These are phyloP conservation scores for Acanthiza pusilla DNA, from an alignment of 2,797 vertebrate species.

Conservation along the genomic window DNA sequence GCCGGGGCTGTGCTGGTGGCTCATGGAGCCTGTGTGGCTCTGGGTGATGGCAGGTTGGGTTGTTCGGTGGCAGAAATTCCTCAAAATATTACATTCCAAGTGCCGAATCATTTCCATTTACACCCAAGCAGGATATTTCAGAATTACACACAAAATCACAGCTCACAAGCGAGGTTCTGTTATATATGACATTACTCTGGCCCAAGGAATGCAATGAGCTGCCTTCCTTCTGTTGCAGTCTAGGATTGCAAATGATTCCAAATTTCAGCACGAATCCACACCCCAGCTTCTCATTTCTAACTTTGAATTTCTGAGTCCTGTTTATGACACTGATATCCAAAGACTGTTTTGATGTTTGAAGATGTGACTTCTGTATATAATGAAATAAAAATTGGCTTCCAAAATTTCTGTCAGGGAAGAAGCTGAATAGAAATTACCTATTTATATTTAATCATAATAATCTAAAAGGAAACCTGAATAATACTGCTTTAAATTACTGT, in stretches of 20 bases:
- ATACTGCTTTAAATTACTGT: neutral
- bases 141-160: neutral
- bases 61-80: neutral
- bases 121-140: neutral
- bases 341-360: neutral
- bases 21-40: neutral
- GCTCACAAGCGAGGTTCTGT: neutral
- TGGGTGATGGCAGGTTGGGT: neutral
- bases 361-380: neutral
- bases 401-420: neutral
- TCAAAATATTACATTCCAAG: neutral
- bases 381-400: conserved; percentile 22
- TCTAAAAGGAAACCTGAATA: conserved; percentile 4
- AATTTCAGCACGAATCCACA: neutral
- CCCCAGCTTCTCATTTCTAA: neutral
- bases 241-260: neutral
- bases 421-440: conserved; percentile 35
- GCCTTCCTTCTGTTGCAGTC: neutral
- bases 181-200: neutral
- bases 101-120: neutral
- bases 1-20: neutral
- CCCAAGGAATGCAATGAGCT: neutral
- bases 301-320: neutral
- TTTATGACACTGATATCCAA: neutral
- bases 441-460: conserved; percentile 46